phyloP scores from a whole-genome alignment of 2,888 invertebrate genomes.

The Alcis repandata region DNA sequence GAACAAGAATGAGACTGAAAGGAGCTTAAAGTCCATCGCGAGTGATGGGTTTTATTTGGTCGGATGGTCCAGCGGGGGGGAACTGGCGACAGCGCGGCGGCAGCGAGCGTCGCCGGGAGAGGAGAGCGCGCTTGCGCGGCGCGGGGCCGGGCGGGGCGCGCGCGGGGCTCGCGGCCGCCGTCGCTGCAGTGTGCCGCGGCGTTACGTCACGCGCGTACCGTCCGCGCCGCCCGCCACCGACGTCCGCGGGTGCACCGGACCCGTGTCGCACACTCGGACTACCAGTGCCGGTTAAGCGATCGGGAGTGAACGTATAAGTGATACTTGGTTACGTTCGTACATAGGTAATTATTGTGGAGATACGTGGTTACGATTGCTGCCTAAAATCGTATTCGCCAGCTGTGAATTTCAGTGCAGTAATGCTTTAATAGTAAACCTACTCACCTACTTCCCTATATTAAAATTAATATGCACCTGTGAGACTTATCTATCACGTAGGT shows the following conservation, averaged over 20 bases:
- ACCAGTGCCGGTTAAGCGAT: conserved; percentile 2
- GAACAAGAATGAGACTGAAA: too few relatives aligned
- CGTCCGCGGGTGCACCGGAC: conserved; percentile 11
- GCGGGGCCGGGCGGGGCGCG: conserved; percentile 43
- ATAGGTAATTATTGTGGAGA: not conserved
- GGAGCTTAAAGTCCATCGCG: not conserved
- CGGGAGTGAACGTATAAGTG: conserved; percentile 12
- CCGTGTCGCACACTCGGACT: conserved; percentile 17
- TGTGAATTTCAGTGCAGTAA: not conserved
- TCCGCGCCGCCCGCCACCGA: conserved; percentile 35
- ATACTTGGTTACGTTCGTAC: not conserved
- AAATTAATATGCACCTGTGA: not conserved
- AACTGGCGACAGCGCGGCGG: conserved; percentile 19
- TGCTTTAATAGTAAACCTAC: not conserved
- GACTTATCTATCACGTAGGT: not conserved
- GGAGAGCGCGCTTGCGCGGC: conserved; percentile 39
- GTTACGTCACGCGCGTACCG: conserved; percentile 60
- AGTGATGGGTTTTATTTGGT: not conserved
- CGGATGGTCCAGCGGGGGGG: not conserved
- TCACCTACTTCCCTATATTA: not conserved
- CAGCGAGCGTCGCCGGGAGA: conserved; percentile 20
- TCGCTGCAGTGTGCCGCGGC: conserved; percentile 68
- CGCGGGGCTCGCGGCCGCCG: conserved; percentile 45
- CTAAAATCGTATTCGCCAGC: not conserved
- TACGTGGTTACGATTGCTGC: not conserved